A percentile compares a stretch with the other conserved stretches of the same genome.
These are phyloP conservation scores for Cyprinella venusta DNA, from an alignment of 2,797 vertebrate species.

Conservation along the genomic window DNA sequence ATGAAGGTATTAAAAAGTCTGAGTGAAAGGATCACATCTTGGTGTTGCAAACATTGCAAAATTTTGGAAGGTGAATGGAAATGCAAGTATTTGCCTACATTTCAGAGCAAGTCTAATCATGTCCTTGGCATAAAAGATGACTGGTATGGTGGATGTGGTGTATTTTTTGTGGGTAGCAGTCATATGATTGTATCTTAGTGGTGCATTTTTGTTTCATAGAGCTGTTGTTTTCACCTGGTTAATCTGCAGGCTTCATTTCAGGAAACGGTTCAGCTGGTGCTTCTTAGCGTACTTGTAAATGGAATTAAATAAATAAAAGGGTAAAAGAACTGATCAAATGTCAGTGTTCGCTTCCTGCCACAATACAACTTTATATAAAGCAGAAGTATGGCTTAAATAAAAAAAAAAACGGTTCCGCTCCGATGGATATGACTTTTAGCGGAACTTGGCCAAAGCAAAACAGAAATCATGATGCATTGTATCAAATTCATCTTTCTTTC, in stretches of 20 bases:
- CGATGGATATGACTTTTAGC: neutral
- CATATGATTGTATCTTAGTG: neutral
- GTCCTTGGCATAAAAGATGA: neutral
- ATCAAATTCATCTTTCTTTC: neutral
- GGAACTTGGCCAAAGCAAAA: neutral
- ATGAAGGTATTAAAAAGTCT: neutral
- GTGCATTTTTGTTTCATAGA: neutral
- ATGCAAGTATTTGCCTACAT: neutral
- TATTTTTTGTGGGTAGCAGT: neutral
- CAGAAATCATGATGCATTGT: neutral
- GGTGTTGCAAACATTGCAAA: neutral
- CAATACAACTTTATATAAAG: conserved; percentile 10
- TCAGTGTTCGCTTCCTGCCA: neutral
- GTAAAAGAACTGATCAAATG: neutral
- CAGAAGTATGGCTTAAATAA: conserved; percentile 29
- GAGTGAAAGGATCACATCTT: neutral
- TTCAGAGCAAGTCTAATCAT: neutral
- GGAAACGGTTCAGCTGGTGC: neutral
- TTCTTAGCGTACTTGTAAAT: neutral
- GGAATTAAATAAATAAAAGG: neutral
- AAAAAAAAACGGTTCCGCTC: neutral
- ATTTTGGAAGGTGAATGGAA: neutral
- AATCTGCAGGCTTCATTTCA: conserved; percentile 9
- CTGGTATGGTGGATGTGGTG: neutral
- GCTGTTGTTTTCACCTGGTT: conserved; percentile 7